These are phyloP conservation scores for Pectinophora gossypiella DNA, from an alignment of 1,140 invertebrate genomes.

Conservation along the genomic window DNA sequence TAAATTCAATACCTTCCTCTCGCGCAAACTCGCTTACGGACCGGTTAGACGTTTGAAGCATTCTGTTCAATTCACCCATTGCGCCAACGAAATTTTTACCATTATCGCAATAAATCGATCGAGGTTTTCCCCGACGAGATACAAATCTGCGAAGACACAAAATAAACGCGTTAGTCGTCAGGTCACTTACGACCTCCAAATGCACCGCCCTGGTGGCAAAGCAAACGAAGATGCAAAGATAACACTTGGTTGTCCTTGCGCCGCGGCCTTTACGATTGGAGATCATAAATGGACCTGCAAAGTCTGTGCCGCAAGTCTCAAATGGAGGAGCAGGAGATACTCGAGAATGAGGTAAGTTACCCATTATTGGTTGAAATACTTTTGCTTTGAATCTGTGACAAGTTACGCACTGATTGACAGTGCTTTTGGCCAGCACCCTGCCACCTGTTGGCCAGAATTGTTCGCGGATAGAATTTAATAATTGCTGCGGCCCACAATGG, in stretches of 20 bases:
- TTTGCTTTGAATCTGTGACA: not conserved
- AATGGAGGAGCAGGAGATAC: not conserved
- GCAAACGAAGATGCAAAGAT: constrained; percentile 1
- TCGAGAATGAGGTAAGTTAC: not conserved
- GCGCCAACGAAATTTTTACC: constrained; percentile 4
- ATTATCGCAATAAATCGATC: constrained; percentile 2
- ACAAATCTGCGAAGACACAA: not conserved
- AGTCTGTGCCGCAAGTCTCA: not conserved
- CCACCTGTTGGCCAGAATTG: not conserved
- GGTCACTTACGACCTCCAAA: constrained; percentile 4
- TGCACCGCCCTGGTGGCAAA: not conserved
- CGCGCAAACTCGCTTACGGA: not conserved
- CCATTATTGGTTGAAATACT: not conserved
- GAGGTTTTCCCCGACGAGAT: constrained; percentile 2
- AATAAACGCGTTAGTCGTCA: constrained; percentile 3
- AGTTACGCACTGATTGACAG: not conserved
- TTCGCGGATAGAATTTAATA: not conserved
- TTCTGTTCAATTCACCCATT: not conserved
- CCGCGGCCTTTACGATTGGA: not conserved
- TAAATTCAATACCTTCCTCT: constrained; percentile 1
- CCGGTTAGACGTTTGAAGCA: not conserved
- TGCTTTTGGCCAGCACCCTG: not conserved
- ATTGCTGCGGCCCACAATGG: not conserved
- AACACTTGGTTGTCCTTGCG: not conserved
- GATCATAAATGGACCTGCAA: not conserved